Evolutionary conservation across 2,113 vertebrate species (phyloP).

Genomic region (Smithornis capensis): DNA sequence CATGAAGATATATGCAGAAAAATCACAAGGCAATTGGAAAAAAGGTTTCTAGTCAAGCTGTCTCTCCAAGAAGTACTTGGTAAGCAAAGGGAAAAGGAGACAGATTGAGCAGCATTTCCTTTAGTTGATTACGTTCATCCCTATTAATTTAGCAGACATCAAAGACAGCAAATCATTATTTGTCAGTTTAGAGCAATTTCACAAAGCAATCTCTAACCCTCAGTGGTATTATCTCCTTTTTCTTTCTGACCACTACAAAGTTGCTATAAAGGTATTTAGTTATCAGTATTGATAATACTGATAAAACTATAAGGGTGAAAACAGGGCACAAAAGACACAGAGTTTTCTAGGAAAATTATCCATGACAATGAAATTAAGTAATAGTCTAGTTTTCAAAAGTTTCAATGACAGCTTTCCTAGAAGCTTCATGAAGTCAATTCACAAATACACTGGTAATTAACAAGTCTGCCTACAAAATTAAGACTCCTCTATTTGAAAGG

Average conservation of each 20-base stretch:
- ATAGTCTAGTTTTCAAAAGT: not conserved
- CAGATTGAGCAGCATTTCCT: not conserved
- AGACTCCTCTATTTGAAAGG: not conserved
- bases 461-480: not conserved
- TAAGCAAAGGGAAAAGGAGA: not conserved
- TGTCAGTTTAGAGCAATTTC: slow-evolving; percentile 1
- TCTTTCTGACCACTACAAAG: not conserved
- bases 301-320: not conserved
- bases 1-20: not conserved
- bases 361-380: not conserved
- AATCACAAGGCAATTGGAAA: not conserved
- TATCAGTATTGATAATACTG: not conserved
- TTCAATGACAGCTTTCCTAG: not conserved
- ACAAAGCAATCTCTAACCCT: not conserved
- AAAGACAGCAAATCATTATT: slow-evolving; percentile 9
- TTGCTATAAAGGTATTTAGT: not conserved
- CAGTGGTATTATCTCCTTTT: not conserved
- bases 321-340: not conserved
- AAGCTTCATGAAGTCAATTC: not conserved
- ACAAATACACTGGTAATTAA: not conserved
- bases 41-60: not conserved
- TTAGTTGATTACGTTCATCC: slow-evolving; percentile 10
- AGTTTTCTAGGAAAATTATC: not conserved
- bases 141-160: slow-evolving; percentile 19
- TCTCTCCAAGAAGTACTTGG: not conserved